Evolutionary conservation across 2,888 invertebrate genomes (phyloP), one percentile per base, ranked within the genome.

Genomic region (Xestobium rufovillosum): DNA sequence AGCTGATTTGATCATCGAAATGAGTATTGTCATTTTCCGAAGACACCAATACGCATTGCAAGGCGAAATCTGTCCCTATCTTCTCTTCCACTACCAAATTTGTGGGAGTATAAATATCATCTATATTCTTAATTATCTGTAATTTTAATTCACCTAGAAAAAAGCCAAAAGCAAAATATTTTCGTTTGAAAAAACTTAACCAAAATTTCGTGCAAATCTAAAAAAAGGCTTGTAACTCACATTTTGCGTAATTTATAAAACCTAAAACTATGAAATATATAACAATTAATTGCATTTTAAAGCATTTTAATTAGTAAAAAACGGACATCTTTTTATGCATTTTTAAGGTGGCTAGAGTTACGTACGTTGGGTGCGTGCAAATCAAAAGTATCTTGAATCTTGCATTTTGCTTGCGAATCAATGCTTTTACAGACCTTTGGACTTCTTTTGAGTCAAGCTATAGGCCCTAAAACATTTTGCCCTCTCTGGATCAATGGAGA

Each of bases 1-100:
- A 63, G 4, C 50, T 49, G 26, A 64, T 52, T 34, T 59, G 55
- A 31, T 60, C 58, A 47, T 63, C 61, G 35, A 55, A 52, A 32
- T 45, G 39, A 17, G 48, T 46, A 17, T 39, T 48, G 36, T 55
- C 50, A 33, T 52, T 51, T 27, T 50, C 46, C 13, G 52, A 46
- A 12, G 57, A 52, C 31, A 53, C 51, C 16, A 63, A 42, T 44
- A 63, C 61, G 42, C 64, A 64, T 31, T 57, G 53, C 44, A 64
- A 44, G 12, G 61, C 58, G 39, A 64, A 58, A 38, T 58, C 55
- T 4, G 58, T 52, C 19, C 62, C 62, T 13, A 51, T 53, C 28
- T 52, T 55, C 43, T 63, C 63, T 36, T 59, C 58, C 6, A 62
- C 58, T 3, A 44, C 43, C 17, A 39, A 26, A 8, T 36, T 44